Conservation (phyloP, 2,888 invertebrate genomes). For the Biston stratarius region DNA sequence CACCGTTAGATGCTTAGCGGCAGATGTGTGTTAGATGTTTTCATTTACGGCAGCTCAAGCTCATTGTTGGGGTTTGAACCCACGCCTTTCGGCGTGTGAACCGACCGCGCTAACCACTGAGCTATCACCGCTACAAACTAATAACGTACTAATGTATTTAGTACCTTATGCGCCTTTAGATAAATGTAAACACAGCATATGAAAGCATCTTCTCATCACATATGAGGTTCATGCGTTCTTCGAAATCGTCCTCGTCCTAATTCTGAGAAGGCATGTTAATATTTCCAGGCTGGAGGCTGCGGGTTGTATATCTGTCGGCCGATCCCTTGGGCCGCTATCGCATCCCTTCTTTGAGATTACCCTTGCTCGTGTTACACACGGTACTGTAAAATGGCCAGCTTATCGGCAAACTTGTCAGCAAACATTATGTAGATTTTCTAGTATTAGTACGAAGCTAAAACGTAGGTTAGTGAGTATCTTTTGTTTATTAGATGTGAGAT, state of each 20-base stretch:
- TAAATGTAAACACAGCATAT: neutral
- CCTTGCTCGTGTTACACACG: slow-evolving; percentile 50
- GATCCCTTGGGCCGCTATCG: slow-evolving; percentile 66
- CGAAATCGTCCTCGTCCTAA: slow-evolving; percentile 39
- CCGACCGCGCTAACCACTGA: no score
- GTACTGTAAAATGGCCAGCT: slow-evolving; percentile 22
- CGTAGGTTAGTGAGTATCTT: no score
- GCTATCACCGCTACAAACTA: no score
- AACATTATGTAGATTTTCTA: no score
- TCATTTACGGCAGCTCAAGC: no score
- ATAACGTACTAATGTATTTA: neutral
- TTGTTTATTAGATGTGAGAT: no score
- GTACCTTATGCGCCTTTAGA: neutral
- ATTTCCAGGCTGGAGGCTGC: slow-evolving; percentile 49
- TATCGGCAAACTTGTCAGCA: slow-evolving; percentile 10
- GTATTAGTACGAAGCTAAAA: no score
- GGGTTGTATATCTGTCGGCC: slow-evolving; percentile 56
- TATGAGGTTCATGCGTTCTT: slow-evolving; percentile 39
- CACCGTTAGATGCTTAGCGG: no score
- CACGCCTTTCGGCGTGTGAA: no score
- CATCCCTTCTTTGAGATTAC: slow-evolving; percentile 69
- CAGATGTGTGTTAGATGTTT: no score
- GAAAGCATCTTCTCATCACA: slow-evolving; percentile 7
- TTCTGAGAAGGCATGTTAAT: slow-evolving; percentile 56
- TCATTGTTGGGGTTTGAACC: no score